Conservation (phyloP, 1,140 invertebrate genomes). For the Megathymus violae region DNA sequence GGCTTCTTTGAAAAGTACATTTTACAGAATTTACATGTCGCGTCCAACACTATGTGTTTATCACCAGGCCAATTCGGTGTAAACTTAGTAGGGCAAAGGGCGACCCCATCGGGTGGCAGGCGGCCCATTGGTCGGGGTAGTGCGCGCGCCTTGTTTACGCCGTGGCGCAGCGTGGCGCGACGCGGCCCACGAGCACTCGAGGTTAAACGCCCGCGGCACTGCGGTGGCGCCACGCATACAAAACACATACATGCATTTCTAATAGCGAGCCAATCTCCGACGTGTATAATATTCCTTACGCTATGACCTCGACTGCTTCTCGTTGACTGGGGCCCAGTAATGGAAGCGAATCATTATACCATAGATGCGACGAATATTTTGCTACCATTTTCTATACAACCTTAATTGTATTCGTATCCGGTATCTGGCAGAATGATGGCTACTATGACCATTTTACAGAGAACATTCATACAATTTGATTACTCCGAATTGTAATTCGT, state of each 20-base stretch:
- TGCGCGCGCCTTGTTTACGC: constrained; percentile 70
- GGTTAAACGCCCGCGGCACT: constrained; percentile 40
- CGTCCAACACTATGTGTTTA: too few species aligned
- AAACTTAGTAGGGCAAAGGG: constrained; percentile 16
- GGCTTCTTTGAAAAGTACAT: too few species aligned
- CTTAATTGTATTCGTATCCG: too few species aligned
- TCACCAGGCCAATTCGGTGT: too few species aligned
- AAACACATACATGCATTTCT: constrained; percentile 17
- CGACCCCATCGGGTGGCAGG: constrained; percentile 11
- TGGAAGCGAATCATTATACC: neutral
- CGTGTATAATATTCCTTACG: neutral
- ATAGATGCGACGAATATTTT: too few species aligned
- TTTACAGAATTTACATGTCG: too few species aligned
- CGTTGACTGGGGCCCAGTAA: neutral
- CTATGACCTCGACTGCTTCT: neutral
- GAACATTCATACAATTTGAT: too few species aligned
- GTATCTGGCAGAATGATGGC: too few species aligned
- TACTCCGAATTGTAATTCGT: too few species aligned
- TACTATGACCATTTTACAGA: too few species aligned
- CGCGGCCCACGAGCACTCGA: constrained; percentile 36
- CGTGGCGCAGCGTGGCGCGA: constrained; percentile 23
- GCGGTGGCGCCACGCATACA: constrained; percentile 39
- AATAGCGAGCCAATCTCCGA: neutral
- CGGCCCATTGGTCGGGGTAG: constrained; percentile 8
- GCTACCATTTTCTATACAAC: too few species aligned